phyloP scores from a whole-genome alignment of 2,797 vertebrate genomes.

The Ctenochaetus hawaiiensis region DNA sequence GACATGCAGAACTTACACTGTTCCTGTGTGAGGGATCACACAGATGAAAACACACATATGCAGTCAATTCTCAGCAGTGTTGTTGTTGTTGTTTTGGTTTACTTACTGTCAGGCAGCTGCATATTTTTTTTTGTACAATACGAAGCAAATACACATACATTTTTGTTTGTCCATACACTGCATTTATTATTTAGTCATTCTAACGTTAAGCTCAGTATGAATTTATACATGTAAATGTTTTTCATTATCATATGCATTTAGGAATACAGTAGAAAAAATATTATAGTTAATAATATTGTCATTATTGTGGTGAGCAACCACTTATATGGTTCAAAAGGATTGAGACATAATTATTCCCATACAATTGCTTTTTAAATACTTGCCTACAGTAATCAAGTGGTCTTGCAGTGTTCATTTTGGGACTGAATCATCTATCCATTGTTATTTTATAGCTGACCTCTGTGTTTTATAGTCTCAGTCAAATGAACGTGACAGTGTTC shows the following conservation, averaged over 20 bases:
- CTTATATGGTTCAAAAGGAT: too few relatives aligned
- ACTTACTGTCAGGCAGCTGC: conserved; percentile 16
- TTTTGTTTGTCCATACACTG: neutral
- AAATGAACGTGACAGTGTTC: too few relatives aligned
- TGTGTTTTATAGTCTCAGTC: too few relatives aligned
- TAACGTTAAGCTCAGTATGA: neutral
- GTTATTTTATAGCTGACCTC: too few relatives aligned
- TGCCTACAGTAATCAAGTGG: too few relatives aligned
- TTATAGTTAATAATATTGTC: too few relatives aligned
- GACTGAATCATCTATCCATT: too few relatives aligned
- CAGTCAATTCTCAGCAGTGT: conserved; percentile 19
- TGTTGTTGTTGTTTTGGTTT: conserved; percentile 34
- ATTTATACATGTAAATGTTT: neutral
- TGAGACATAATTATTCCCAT: too few relatives aligned
- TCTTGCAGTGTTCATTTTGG: too few relatives aligned
- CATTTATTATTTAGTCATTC: neutral
- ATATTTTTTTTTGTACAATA: conserved; percentile 17
- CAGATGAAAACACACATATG: conserved; percentile 1
- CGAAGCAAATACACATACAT: neutral
- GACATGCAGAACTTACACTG: conserved; percentile 42
- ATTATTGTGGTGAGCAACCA: too few relatives aligned
- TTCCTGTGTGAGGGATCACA: conserved; percentile 40
- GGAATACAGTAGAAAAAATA: too few relatives aligned
- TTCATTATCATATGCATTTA: neutral
- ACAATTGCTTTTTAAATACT: too few relatives aligned